Base-by-base conservation (phyloP, 2,888 invertebrate species). In the Myathropa florea region DNA sequence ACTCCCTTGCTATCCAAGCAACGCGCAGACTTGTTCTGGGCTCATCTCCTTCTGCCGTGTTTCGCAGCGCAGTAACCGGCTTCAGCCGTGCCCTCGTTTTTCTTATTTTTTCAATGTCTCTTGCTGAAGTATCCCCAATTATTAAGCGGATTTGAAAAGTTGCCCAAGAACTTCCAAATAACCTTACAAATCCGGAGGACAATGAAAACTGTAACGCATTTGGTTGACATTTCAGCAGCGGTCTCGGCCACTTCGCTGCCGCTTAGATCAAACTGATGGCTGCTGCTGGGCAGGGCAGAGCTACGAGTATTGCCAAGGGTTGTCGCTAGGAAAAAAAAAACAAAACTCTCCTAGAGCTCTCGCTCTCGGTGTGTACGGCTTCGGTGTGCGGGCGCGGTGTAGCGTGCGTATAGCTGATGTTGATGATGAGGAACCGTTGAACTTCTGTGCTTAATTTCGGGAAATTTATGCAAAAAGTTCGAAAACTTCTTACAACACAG, bases 391-490 rank as follows among this genome's bases (percentile, higher is more conserved):
- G 65, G 14, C n/a, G 14, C 4, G 24, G 7, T 14, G n/a, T 3
- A 26, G 14, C 12, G 9, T 10, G 21, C 21, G 33, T 21, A 33
- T 57, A 77, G 84, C 72, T 81, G 63, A 85, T 85, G 84, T 77
- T 73, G 82, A 82, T 82, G 82, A 82, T 85, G 85, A 85, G 78
- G 72, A 82, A 82, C 82, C 70, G 77, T 85, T 82, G 72, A 85
- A 85, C 82, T 85, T 85, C 73, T 82, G 77, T 82, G 85, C 77
- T 85, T 82, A 85, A 73, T 82, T 70, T 73, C 63, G 18, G 36
- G 36, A 82, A 81, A 81, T 82, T 85, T 85, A 82, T 85, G 85
- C 85, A 85, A 70, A 85, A 85, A 85, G 72, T 85, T 85, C 36
- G 59, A 65, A 78, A 85, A 85, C 67, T 85, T 81, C 77, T 68